Conservation (phyloP, 2,113 vertebrate genomes). For the Bostrychus sinensis region DNA sequence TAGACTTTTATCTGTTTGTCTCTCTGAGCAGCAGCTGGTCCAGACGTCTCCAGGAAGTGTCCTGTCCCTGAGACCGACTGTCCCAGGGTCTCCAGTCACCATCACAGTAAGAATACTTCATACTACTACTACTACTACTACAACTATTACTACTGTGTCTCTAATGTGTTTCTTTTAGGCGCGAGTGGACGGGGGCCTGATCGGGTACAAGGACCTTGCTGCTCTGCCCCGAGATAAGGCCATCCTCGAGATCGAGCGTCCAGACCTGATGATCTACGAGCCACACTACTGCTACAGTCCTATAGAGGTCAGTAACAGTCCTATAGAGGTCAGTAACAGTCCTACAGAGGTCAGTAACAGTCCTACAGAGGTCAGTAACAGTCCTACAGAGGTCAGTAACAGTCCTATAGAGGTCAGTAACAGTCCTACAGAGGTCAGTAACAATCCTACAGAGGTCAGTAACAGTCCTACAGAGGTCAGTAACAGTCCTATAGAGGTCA, state of each 20-base stretch:
- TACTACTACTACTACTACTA: not conserved
- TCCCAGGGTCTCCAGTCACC: constrained; percentile 83
- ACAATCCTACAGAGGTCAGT: not conserved
- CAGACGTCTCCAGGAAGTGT: constrained; percentile 93
- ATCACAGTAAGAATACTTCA: not conserved
- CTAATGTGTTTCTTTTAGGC: constrained; percentile 57
- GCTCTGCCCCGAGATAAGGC: constrained; percentile 96
- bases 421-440: not conserved
- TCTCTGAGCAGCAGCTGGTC: constrained; percentile 77
- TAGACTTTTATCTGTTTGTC: constrained; percentile 23
- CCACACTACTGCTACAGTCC: constrained; percentile 89
- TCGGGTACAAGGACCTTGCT: constrained; percentile 94
- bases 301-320: constrained; percentile 78
- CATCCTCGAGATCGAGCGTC: constrained; percentile 95
- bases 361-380: not conserved
- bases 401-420: not conserved
- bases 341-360: not conserved
- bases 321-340: not conserved
- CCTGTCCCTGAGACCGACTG: constrained; percentile 83
- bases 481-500: not conserved
- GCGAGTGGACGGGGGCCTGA: constrained; percentile 88
- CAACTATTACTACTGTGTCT: not conserved
- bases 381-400: not conserved
- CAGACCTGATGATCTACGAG: constrained; percentile 96
- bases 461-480: not conserved